phyloP scores from a whole-genome alignment of 2,113 vertebrate genomes.

The Trematocara zebra region DNA sequence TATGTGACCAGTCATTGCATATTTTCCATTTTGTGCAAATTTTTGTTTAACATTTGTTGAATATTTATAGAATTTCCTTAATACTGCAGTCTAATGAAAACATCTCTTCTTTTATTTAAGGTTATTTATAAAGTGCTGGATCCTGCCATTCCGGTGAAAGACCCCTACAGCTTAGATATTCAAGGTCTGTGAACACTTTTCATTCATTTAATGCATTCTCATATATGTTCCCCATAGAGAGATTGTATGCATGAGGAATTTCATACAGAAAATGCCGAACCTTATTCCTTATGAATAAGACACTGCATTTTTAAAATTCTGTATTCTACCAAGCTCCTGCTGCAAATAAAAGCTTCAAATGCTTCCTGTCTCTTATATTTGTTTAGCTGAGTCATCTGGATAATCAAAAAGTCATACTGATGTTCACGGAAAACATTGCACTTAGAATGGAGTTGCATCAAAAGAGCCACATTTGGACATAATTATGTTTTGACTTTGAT shows the following conservation, averaged over 20 bases:
- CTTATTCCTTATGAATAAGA: background rate
- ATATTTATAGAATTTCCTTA: background rate
- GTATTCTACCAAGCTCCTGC: background rate
- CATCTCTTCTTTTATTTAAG: slow-evolving; percentile 48
- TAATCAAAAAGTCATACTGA: background rate
- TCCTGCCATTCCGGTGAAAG: slow-evolving; percentile 77
- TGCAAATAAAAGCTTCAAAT: background rate
- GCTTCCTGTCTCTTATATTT: background rate
- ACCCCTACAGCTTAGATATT: slow-evolving; percentile 81
- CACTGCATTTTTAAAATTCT: background rate
- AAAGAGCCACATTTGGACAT: background rate
- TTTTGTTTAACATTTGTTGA: background rate
- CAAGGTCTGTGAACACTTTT: slow-evolving; percentile 69
- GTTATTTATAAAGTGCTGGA: slow-evolving; percentile 91
- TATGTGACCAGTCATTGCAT: background rate
- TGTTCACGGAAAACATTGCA: background rate
- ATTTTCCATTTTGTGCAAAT: background rate
- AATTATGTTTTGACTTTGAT: background rate
- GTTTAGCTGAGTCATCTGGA: background rate
- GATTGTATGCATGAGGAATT: background rate
- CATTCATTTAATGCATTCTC: background rate
- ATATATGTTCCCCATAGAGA: background rate
- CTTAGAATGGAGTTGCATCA: background rate
- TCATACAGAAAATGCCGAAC: background rate
- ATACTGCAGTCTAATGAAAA: background rate